These are phyloP conservation scores for Oconnorella tubifera DNA, from an alignment of 2,888 invertebrate species.

Conservation along the genomic window DNA sequence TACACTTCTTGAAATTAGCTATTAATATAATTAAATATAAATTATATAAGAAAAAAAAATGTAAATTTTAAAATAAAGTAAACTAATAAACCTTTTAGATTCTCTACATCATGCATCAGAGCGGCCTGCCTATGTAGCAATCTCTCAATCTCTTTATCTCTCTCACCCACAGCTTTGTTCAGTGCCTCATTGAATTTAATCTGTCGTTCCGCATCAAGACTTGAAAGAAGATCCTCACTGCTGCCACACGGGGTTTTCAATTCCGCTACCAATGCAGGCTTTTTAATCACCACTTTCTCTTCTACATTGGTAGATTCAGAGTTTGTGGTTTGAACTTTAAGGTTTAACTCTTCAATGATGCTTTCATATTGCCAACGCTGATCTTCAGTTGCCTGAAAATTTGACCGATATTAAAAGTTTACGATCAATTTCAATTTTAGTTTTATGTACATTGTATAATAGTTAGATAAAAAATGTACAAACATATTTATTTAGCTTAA, in stretches of 20 bases:
- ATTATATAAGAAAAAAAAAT: background rate
- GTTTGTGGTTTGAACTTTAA: background rate
- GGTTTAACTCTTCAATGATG: background rate
- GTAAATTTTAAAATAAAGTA: background rate
- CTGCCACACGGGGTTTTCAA: background rate
- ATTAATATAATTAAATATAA: background rate
- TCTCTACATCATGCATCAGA: background rate
- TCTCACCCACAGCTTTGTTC: slow-evolving; percentile 59
- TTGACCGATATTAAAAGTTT: too few relatives aligned
- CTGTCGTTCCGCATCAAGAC: slow-evolving; percentile 22
- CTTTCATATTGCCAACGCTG: background rate
- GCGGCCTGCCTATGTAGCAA: background rate
- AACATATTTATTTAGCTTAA: too few relatives aligned
- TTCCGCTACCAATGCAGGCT: background rate
- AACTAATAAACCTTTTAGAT: background rate
- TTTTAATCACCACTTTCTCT: background rate
- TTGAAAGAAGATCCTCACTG: background rate
- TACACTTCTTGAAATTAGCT: too few relatives aligned
- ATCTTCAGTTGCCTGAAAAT: slow-evolving; percentile 14
- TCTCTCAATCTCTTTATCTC: slow-evolving; percentile 20
- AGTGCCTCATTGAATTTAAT: slow-evolving; percentile 65
- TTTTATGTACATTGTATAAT: too few relatives aligned
- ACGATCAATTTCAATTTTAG: too few relatives aligned
- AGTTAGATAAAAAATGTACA: too few relatives aligned
- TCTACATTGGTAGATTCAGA: background rate